Percentiles rank a stretch among this genome's conserved stretches.
Evolutionary conservation across 2,113 vertebrate genomes (phyloP).

Genomic region (Casuarius casuarius): DNA sequence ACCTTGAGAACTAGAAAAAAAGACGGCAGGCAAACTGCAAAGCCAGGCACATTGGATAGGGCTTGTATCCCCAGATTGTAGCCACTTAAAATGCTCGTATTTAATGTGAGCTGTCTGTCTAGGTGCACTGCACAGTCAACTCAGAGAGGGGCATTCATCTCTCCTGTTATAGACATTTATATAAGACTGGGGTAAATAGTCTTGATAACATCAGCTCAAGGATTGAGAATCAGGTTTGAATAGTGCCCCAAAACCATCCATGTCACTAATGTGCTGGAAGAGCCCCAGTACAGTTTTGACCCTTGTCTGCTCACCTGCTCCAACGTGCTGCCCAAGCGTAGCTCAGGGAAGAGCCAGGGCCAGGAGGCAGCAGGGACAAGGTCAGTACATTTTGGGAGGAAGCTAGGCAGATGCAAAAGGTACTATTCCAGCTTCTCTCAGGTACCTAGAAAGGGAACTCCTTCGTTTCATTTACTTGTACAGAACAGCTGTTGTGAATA

Average conservation of each 20-base stretch:
- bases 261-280: background rate
- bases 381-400: background rate
- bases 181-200: background rate
- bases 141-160: background rate
- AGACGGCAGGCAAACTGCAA: background rate
- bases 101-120: background rate
- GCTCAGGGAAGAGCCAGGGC: background rate
- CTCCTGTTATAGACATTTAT: background rate
- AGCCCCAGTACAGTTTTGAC: background rate
- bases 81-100: fast-evolving
- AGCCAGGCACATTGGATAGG: fast-evolving
- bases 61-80: background rate
- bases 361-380: fast-evolving
- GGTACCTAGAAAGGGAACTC: background rate
- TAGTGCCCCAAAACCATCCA: background rate
- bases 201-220: background rate
- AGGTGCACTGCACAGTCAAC: background rate
- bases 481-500: background rate
- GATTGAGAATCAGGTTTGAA: background rate
- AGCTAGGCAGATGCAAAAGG: background rate
- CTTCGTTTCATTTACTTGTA: background rate
- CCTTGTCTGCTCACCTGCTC: background rate
- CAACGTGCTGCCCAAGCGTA: fast-evolving
- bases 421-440: background rate
- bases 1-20: background rate